A percentile compares a stretch with the other conserved stretches of the same genome.
These are phyloP conservation scores for Microctenopoma stevenorrisi DNA, from an alignment of 2,797 vertebrate genomes.

Conservation along the genomic window DNA sequence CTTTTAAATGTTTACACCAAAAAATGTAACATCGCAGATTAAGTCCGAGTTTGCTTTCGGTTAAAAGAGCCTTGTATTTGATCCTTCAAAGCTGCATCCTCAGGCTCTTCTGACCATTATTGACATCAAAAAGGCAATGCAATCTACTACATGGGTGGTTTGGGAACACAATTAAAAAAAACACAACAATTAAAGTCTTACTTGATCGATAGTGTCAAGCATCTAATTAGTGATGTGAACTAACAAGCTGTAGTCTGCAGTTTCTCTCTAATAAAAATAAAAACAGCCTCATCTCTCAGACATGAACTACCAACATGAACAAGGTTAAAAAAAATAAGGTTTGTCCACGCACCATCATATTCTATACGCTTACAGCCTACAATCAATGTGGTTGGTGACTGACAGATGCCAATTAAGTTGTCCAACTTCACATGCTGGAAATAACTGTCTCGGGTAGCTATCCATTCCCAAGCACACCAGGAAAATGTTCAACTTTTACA, in stretches of 20 bases:
- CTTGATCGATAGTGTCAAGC: conserved; percentile 19
- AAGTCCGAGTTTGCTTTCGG: neutral
- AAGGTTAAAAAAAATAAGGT: neutral
- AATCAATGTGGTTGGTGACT: conserved; percentile 2
- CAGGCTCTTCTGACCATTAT: conserved; percentile 7
- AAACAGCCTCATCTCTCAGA: neutral
- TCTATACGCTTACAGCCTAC: neutral
- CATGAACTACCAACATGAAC: conserved; percentile 5
- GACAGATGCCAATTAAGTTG: conserved; percentile 32
- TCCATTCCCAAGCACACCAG: conserved; percentile 7
- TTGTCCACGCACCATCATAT: neutral
- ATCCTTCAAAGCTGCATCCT: conserved; percentile 3
- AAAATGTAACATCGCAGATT: neutral
- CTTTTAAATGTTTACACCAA: conserved; percentile 2
- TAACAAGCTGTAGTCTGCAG: conserved; percentile 14
- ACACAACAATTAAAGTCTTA: conserved; percentile 28
- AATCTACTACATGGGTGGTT: conserved; percentile 18
- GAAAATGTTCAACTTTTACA: conserved; percentile 30
- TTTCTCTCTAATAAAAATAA: conserved; percentile 2
- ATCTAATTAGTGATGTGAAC: conserved; percentile 17
- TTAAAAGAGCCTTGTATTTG: neutral
- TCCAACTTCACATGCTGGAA: conserved; percentile 32
- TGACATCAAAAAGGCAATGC: conserved; percentile 8
- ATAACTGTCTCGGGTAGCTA: conserved; percentile 23
- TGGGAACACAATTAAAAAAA: conserved; percentile 27